These are phyloP conservation scores for Criorhina ranunculi DNA, from an alignment of 2,888 invertebrate genomes.

Conservation along the genomic window DNA sequence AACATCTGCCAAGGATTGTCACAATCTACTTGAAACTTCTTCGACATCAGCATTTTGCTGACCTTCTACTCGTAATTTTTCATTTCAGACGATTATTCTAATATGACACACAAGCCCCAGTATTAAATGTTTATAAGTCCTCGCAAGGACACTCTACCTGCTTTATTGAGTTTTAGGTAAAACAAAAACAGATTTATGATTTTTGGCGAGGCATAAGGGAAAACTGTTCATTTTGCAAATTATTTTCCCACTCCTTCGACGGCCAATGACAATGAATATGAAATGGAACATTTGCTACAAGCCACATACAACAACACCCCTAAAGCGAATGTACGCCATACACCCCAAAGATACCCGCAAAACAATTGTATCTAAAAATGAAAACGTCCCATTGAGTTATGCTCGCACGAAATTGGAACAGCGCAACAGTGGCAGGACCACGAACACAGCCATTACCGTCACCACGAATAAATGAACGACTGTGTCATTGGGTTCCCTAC, in stretches of 20 bases:
- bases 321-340: not conserved
- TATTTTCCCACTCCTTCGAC: conserved; percentile 46
- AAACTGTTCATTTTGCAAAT: conserved; percentile 68
- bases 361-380: conserved; percentile 70
- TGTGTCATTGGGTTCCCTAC: conserved; percentile 47
- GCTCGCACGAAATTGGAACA: conserved; percentile 66
- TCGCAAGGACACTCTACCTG: conserved; percentile 9
- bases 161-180: conserved; percentile 1
- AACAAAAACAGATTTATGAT: conserved; percentile 58
- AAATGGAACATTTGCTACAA: conserved; percentile 40
- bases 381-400: conserved; percentile 72
- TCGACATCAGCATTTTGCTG: not conserved
- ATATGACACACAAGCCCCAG: not conserved
- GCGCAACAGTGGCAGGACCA: conserved; percentile 54
- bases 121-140: conserved; percentile 22
- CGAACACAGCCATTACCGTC: conserved; percentile 63
- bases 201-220: conserved; percentile 58
- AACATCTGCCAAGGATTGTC: too few relatives aligned
- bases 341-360: conserved; percentile 41
- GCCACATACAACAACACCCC: not conserved
- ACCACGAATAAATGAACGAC: conserved; percentile 61
- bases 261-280: conserved; percentile 55
- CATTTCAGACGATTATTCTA: not conserved
- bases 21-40: too few relatives aligned
- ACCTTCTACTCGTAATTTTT: not conserved